Evolutionary conservation across 2,797 vertebrate genomes (phyloP).

Genomic region (Smutsia gigantea): DNA sequence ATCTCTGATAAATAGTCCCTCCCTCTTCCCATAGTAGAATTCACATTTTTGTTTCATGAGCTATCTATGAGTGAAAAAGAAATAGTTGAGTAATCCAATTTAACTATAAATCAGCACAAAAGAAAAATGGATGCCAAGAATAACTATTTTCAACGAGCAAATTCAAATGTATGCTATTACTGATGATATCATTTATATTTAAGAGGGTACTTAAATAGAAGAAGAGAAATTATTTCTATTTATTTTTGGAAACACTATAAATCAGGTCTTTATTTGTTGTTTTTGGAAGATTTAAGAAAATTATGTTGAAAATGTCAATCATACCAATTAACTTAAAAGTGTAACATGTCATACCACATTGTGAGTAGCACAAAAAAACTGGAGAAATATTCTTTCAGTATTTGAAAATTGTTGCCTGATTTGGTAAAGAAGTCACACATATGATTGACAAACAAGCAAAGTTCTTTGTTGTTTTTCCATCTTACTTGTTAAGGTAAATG

Average conservation of each 20-base stretch:
- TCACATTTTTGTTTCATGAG: neutral
- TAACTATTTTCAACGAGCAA: neutral
- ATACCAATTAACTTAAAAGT: neutral
- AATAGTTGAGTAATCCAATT: neutral
- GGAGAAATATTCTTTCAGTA: neutral
- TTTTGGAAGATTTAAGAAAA: conserved; percentile 6
- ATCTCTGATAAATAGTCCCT: neutral
- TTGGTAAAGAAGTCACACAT: neutral
- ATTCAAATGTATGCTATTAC: conserved; percentile 1
- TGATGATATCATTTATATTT: neutral
- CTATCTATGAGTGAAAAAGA: neutral
- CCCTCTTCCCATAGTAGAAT: neutral
- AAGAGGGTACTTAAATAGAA: neutral
- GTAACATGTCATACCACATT: neutral
- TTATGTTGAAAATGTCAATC: neutral
- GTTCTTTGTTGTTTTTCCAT: neutral
- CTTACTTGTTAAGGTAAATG: neutral
- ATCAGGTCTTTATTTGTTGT: neutral
- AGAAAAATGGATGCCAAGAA: neutral
- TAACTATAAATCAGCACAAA: neutral
- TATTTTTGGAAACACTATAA: conserved; percentile 16
- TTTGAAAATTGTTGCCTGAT: neutral
- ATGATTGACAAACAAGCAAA: neutral
- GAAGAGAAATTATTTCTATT: neutral
- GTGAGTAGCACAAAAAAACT: neutral